phyloP scores from a whole-genome alignment of 2,113 vertebrate genomes.

The Thinocorus orbignyianus region DNA sequence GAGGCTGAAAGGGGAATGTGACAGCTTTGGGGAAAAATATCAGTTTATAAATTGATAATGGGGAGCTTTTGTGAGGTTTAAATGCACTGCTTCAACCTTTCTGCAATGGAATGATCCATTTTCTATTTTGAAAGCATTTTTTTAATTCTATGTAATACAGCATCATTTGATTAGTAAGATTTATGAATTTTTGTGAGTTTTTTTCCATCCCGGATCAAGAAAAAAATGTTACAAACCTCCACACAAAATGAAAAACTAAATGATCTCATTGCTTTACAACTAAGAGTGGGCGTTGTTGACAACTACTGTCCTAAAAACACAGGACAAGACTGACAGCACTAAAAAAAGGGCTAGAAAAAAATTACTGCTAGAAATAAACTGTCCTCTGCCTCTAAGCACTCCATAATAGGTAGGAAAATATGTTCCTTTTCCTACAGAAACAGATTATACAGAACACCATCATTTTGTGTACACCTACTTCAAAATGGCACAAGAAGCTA shows the following conservation, averaged over 20 bases:
- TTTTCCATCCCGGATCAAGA: not conserved
- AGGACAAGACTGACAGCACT: slow-evolving; percentile 40
- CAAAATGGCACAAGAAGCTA: not conserved
- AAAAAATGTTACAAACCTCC: not conserved
- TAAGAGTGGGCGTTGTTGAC: slow-evolving; percentile 14
- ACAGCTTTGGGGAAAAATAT: not conserved
- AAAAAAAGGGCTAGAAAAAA: slow-evolving; percentile 28
- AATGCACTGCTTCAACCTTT: not conserved
- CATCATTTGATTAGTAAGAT: not conserved
- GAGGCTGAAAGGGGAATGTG: not conserved
- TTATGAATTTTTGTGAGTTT: not conserved
- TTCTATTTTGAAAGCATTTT: not conserved
- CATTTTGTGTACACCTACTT: slow-evolving; percentile 38
- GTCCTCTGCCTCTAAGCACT: slow-evolving; percentile 1
- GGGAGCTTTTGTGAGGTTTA: not conserved
- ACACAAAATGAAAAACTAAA: not conserved
- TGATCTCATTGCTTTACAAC: slow-evolving; percentile 18
- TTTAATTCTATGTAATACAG: not conserved
- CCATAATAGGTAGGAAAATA: slow-evolving; percentile 49
- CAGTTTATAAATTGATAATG: not conserved
- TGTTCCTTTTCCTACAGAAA: slow-evolving; percentile 30
- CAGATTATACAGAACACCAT: slow-evolving; percentile 6
- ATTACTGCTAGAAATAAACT: slow-evolving; percentile 46
- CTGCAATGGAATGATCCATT: not conserved
- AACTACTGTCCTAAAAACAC: slow-evolving; percentile 50